Base-by-base conservation (phyloP, 1,140 invertebrate species). In the Drosophila punjabiensis region DNA sequence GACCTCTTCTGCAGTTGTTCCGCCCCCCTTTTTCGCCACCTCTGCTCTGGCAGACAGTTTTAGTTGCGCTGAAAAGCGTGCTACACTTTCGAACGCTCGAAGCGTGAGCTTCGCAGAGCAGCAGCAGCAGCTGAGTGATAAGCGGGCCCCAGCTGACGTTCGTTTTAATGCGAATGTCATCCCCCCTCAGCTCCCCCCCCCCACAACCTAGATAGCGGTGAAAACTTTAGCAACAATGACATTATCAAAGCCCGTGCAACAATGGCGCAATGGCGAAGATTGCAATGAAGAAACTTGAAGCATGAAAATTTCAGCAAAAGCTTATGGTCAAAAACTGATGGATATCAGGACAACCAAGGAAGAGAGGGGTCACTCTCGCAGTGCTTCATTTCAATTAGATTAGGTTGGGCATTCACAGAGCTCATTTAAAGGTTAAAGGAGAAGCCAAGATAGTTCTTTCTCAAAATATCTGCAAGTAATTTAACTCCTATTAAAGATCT, bases 161-260 rank as follows among this genome's bases (percentile, higher is more conserved):
- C 78, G 86, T 89, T 89, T 89, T 89, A 89, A 88, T 88, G 85
- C 81, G 78, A 79, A 79, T 67, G 85, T 88, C 85, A 84, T 88
- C 65, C 45, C 55, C 16, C 61, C 24, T 11, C 30, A 35, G 33
- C 16, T 48, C 11, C 24, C 9, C 30, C 41, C 13, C 11, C 8
- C 3, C 18, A 41, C 52, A 2, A 2, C 50, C 30, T 7, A 41
- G 60, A 64, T 61, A 67, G 61, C 50, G 65, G 62, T 39, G 50
- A 67, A 88, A 82, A 87, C 65, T 87, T 88, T 77, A 58, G 55
- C 67, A 87, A 70, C 80, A 80, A 84, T 85, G 86, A 89, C 86
- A 89, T 89, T 90, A 89, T 85, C 85, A 89, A 66, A 85, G 59
- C 65, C 58, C 45, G 76, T 11, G 76, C 24, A 37, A 74, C 70